Conservation (phyloP, 2,113 vertebrate species). For the Catharus bicknelli region DNA sequence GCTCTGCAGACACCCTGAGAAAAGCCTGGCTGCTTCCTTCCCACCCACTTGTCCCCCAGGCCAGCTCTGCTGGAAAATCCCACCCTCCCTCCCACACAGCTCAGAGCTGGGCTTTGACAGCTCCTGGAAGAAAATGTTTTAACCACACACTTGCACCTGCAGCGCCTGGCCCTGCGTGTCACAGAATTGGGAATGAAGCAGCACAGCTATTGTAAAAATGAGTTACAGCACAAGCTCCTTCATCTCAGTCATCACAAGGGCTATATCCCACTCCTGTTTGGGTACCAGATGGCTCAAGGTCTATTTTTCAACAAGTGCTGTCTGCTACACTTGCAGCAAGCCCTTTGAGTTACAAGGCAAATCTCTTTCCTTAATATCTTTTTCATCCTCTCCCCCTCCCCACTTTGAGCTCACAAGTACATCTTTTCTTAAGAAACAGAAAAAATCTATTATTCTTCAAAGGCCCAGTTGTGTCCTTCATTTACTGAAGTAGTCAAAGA, state of each 20-base stretch:
- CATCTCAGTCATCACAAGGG: slow-evolving; percentile 46
- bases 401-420: slow-evolving; percentile 35
- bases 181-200: slow-evolving; percentile 22
- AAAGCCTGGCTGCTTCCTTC: not conserved
- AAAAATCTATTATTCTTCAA: slow-evolving; percentile 54
- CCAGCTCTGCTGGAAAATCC: slow-evolving; percentile 26
- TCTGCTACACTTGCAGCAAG: slow-evolving; percentile 54
- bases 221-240: slow-evolving; percentile 41
- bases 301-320: slow-evolving; percentile 68
- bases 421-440: slow-evolving; percentile 49
- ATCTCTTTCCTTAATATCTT: slow-evolving; percentile 58
- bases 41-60: slow-evolving; percentile 24
- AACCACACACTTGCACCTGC: slow-evolving; percentile 27
- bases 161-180: not conserved
- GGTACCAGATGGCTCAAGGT: slow-evolving; percentile 61
- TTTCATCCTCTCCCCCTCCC: not conserved
- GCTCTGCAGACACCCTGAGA: not conserved
- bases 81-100: slow-evolving; percentile 18
- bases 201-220: slow-evolving; percentile 45
- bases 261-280: slow-evolving; percentile 42
- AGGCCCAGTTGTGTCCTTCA: slow-evolving; percentile 53
- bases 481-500: slow-evolving; percentile 63
- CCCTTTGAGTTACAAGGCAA: slow-evolving; percentile 54
- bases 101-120: not conserved
- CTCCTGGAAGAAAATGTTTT: slow-evolving; percentile 23